These are phyloP conservation scores for Keiferia lycopersicella DNA, from an alignment of 2,888 invertebrate genomes.

Conservation along the genomic window DNA sequence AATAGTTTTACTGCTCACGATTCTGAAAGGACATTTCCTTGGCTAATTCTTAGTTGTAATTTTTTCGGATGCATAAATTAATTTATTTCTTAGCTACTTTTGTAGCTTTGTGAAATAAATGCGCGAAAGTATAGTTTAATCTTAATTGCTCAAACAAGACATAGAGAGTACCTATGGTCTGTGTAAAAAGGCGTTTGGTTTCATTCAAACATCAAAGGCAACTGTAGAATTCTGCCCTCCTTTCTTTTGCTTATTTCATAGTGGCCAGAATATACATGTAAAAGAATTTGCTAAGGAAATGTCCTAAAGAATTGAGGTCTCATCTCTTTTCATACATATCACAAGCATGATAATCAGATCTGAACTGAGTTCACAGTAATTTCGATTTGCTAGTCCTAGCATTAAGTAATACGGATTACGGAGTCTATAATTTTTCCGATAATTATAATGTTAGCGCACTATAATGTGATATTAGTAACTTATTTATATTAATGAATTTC, in stretches of 20 bases:
- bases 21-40: constrained; percentile 12
- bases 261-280: too few relatives aligned
- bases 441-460: constrained; percentile 57
- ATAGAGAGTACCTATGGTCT: too few relatives aligned
- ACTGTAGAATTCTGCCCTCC: too few relatives aligned
- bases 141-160: too few relatives aligned
- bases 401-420: constrained; percentile 51
- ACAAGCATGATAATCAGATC: constrained; percentile 66
- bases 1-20: constrained; percentile 10
- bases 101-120: too few relatives aligned
- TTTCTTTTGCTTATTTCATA: too few relatives aligned
- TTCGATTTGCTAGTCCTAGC: constrained; percentile 74
- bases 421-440: constrained; percentile 34
- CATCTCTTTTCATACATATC: constrained; percentile 61
- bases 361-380: constrained; percentile 64
- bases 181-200: too few relatives aligned
- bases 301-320: not conserved
- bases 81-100: too few relatives aligned
- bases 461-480: constrained; percentile 78
- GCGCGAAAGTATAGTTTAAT: too few relatives aligned
- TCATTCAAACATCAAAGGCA: too few relatives aligned
- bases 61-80: too few relatives aligned
- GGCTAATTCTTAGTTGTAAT: constrained; percentile 5
- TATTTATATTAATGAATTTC: constrained; percentile 61
- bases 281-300: too few relatives aligned